Conservation (phyloP, 2,113 vertebrate genomes). For the Murina feae region DNA sequence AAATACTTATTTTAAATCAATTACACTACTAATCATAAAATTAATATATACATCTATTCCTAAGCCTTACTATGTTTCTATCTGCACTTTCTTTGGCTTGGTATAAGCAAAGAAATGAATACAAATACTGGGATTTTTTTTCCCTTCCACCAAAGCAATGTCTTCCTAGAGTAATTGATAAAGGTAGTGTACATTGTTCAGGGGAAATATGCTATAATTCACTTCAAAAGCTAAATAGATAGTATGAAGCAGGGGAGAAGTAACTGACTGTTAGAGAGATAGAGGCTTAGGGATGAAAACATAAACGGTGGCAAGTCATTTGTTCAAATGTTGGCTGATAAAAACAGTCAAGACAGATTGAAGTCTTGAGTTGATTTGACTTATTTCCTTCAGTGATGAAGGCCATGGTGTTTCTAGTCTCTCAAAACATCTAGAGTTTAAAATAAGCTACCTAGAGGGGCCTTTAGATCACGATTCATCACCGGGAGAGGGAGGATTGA, state of each 20-base stretch:
- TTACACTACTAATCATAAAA: conserved; percentile 69
- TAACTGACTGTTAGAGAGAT: conserved; percentile 77
- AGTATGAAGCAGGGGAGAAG: conserved; percentile 74
- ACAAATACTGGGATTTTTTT: conserved; percentile 50
- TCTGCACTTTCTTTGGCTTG: conserved; percentile 65
- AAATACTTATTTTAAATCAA: conserved; percentile 67
- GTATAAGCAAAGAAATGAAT: conserved; percentile 67
- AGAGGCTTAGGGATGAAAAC: conserved; percentile 78
- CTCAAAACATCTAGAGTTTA: conserved; percentile 78
- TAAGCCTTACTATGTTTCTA: conserved; percentile 65
- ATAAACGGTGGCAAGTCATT: conserved; percentile 78
- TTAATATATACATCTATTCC: conserved; percentile 62
- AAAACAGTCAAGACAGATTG: conserved; percentile 80
- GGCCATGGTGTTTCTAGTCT: conserved; percentile 72
- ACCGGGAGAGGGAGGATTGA: conserved; percentile 63
- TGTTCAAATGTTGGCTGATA: conserved; percentile 81
- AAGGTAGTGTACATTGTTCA: conserved; percentile 78
- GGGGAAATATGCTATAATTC: conserved; percentile 81
- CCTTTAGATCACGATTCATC: conserved; percentile 77
- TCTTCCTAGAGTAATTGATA: conserved; percentile 79
- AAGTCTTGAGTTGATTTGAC: conserved; percentile 82
- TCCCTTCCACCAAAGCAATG: conserved; percentile 62
- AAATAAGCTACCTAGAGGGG: conserved; percentile 80
- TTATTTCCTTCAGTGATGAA: conserved; percentile 79
- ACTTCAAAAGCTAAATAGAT: conserved; percentile 81